Evolutionary conservation across 2,797 vertebrate genomes (phyloP), one percentile per base, ranked within the genome.

Genomic region (Lepus townsendii): DNA sequence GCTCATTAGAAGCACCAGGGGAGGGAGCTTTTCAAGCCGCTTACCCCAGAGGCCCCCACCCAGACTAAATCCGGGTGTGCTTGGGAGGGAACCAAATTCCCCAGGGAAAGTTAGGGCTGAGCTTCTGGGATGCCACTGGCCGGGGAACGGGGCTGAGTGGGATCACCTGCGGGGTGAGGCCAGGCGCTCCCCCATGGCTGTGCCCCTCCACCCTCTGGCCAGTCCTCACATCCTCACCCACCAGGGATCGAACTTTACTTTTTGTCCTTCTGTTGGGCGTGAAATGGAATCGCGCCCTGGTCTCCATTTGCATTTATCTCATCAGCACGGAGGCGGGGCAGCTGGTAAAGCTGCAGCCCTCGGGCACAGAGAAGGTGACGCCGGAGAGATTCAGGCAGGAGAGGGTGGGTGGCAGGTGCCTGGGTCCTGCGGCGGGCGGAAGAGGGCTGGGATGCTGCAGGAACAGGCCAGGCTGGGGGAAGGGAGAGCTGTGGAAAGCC

Each of bases 261-360:
- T 89, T 69, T 90, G 79, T 90, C 54, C 63, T 83, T 88, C 79
- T 32, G 73, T 35, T 83, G 76, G 69, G 87, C 4, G 79, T 91
- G 93, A 96, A 96, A 77, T 38, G 12, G 80, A 22, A 62, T 82
- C 71, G 94, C 88, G 54, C 50, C 62, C 42, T 13, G 83, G 88
- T 27, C 92, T 92, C 66, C 22, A 95, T 95, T 92, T 95, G 85
- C 90, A 92, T 96, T 92, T 95, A 86, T 93, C 80, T 95, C 86
- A 17, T 92, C 62, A 83, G 82, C 90, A 71, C 72, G 5, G 78
- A 96, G 78, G 63, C 84, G 71, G n/a, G 79, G 82, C 22, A 20
- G 32, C 60, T 69, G n/a, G 52, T 16, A 54, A 42, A 24, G 47
- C 42, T 77, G 65, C 54, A 47, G 42, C 42, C 42, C 17, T 50